Conservation (phyloP, 1,140 invertebrate species). For the Onthophagus taurus region DNA sequence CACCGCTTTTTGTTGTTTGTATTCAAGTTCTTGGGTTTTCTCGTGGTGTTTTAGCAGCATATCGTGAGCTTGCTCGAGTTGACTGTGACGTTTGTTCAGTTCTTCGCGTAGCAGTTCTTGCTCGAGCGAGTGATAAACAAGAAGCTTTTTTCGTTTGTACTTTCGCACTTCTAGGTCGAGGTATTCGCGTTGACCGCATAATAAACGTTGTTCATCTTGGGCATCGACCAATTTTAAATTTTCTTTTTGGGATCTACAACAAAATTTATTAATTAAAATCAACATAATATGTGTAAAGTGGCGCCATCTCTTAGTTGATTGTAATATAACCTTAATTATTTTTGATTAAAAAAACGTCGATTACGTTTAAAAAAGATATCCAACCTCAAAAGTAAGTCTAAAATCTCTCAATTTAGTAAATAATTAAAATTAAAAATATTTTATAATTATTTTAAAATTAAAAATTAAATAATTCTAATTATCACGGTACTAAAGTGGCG, state of each 20-base stretch:
- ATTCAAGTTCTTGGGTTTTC: slow-evolving; percentile 92
- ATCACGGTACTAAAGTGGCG: no score
- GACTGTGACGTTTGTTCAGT: slow-evolving; percentile 86
- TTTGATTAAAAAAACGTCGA: no score
- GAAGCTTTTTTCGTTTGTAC: slow-evolving; percentile 82
- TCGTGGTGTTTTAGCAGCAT: slow-evolving; percentile 95
- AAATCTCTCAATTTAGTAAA: no score
- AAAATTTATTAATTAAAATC: no score
- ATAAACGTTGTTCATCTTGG: slow-evolving; percentile 77
- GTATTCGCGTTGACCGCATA: slow-evolving; percentile 81
- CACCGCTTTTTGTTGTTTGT: slow-evolving; percentile 88
- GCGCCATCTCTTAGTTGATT: no score
- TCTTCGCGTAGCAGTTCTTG: slow-evolving; percentile 89
- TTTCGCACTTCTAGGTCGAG: slow-evolving; percentile 87
- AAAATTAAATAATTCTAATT: no score
- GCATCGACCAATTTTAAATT: slow-evolving; percentile 84
- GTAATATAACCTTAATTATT: no score
- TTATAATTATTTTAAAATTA: no score
- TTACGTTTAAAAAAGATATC: no score
- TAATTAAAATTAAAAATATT: no score
- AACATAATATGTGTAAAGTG: no score
- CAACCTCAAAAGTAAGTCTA: no score
- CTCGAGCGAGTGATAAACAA: slow-evolving; percentile 79
- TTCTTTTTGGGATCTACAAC: slow-evolving; percentile 75
- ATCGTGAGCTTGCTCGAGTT: slow-evolving; percentile 89